These are phyloP conservation scores for Entomyzon cyanotis DNA, from an alignment of 2,113 vertebrate genomes.

Conservation along the genomic window DNA sequence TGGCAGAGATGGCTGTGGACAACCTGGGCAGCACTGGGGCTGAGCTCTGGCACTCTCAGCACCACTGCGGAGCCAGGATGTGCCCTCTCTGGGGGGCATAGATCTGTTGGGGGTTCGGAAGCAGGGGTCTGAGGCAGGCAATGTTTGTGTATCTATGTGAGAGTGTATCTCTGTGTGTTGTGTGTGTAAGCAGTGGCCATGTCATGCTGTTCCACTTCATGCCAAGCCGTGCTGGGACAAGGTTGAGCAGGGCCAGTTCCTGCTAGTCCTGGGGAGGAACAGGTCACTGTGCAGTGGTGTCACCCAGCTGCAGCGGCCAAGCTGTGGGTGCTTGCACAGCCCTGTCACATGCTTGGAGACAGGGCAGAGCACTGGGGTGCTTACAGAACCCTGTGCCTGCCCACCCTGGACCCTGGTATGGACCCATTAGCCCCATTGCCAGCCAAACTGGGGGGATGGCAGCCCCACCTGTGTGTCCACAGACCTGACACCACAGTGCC, in stretches of 20 bases:
- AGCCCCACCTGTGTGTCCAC: not conserved
- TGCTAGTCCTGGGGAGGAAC: not conserved
- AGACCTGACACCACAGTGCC: fast-evolving
- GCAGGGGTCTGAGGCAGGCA: fast-evolving
- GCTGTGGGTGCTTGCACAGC: not conserved
- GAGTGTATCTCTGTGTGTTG: no score
- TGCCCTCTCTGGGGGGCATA: not conserved
- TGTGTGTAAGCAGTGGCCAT: not conserved
- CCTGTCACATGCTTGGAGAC: fast-evolving
- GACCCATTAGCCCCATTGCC: not conserved
- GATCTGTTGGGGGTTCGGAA: fast-evolving
- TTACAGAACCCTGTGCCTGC: fast-evolving
- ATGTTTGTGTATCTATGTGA: fast-evolving
- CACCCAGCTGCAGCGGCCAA: not conserved
- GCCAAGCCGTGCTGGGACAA: fast-evolving
- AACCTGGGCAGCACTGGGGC: fast-evolving
- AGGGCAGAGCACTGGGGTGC: not conserved
- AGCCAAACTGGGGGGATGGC: not conserved
- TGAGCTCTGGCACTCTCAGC: not conserved
- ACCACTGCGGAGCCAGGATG: not conserved
- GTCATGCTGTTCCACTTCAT: not conserved
- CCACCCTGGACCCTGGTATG: fast-evolving
- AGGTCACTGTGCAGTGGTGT: fast-evolving
- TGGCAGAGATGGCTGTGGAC: not conserved
- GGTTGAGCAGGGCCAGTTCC: not conserved